Percentiles rank a stretch among this genome's conserved stretches.
Evolutionary conservation across 2,888 invertebrate genomes (phyloP).

Genomic region (Drosophila birchii): DNA sequence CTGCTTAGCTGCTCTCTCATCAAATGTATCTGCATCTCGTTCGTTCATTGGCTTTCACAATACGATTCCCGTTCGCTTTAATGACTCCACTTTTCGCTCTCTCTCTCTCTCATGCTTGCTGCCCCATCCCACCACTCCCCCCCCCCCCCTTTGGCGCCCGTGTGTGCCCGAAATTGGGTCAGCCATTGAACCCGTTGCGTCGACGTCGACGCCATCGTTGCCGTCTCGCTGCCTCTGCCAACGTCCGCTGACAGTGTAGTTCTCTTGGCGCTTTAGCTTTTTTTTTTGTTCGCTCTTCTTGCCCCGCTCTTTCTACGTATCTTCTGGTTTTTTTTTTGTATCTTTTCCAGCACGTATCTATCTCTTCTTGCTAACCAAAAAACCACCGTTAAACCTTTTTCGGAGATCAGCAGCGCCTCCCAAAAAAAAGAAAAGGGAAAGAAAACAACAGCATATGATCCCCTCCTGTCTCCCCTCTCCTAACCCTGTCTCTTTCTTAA

Average conservation of each 20-base stretch:
- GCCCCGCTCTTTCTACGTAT: slow-evolving; percentile 1
- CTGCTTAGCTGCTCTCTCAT: slow-evolving; percentile 41
- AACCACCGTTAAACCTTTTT: slow-evolving; percentile 9
- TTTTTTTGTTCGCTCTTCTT: slow-evolving; percentile 2
- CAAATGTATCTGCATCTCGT: slow-evolving; percentile 17
- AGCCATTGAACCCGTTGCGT: slow-evolving; percentile 84
- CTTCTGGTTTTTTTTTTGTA: slow-evolving; percentile 1
- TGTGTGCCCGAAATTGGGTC: slow-evolving; percentile 82
- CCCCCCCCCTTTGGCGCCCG: slow-evolving; percentile 54
- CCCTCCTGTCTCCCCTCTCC: slow-evolving; percentile 12
- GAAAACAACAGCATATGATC: slow-evolving; percentile 46
- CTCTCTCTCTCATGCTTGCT: slow-evolving; percentile 5
- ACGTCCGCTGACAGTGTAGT: slow-evolving; percentile 9
- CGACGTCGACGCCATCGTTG: slow-evolving; percentile 51
- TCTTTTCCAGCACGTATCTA: slow-evolving; percentile 26
- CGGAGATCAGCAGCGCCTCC: slow-evolving; percentile 16
- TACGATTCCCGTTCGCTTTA: slow-evolving; percentile 64
- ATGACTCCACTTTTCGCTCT: slow-evolving; percentile 40
- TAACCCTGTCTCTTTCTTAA: slow-evolving; percentile 54
- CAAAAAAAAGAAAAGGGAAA: background rate
- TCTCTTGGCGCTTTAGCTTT: slow-evolving; percentile 20
- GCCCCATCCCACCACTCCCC: slow-evolving; percentile 1
- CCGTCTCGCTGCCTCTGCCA: slow-evolving; percentile 30
- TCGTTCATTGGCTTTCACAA: slow-evolving; percentile 66
- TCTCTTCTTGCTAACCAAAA: slow-evolving; percentile 15